Base-by-base conservation (phyloP, 2,797 vertebrate species). In the Holocentrus rufus region DNA sequence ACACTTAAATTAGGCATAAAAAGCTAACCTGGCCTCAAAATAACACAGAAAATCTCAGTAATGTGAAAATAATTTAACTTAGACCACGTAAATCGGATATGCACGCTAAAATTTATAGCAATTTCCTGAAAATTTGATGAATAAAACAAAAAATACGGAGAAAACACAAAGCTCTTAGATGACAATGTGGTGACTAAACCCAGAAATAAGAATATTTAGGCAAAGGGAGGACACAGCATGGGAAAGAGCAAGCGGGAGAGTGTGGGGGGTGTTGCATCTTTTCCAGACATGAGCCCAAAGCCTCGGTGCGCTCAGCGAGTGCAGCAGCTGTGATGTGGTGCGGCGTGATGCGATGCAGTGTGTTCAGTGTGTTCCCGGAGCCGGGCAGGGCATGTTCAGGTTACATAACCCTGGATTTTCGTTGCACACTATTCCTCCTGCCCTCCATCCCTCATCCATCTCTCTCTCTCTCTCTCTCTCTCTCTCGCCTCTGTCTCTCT, bases 361-460 rank as follows among this genome's bases (percentile, higher is more conserved):
- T 27, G 25, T 27, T 27, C 69, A 57, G 46, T 20, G 36, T 7
- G 65, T 65, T 69, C 53, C 53, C 72, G 50, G 70, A 74, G 75
- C 60, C 39, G 17, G 65, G 34, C 64, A 52, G 69, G 63, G 54
- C 80, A 61, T 39, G 76, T 22, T 83, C 46, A 31, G 72, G 85
- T 92, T 90, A 90, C 82, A 59, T 87, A 92, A 92, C 74, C 84
- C 73, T 22, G 58, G 69, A 72, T 82, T 78, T 77, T 72, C 11
- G 3, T 69, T 64, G 44, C 64, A 76, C 61, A 52, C 57, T 5
- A 44, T 79, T 66, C 76, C 85, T 76, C 80, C 74, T 27, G 27
- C 49, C 27, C 34, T 44, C 55, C 46, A 68, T 70, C 54, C 34
- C 30, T 30, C 30, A n/a, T n/a, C n/a, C n/a, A n/a, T 77, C 54